Conservation (phyloP, 1,140 invertebrate genomes). For the Manduca sexta region DNA sequence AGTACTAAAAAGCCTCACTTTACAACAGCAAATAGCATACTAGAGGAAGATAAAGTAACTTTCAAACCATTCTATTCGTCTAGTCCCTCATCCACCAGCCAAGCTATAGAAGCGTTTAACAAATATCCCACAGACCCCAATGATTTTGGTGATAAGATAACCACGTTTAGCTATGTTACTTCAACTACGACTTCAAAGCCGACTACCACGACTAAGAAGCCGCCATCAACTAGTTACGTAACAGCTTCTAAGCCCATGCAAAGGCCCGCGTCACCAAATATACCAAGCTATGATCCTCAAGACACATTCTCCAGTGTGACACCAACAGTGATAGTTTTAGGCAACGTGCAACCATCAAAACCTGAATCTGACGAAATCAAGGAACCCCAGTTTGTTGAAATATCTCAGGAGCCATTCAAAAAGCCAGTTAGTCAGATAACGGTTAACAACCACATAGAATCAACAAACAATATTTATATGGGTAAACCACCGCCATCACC, state of each 20-base stretch:
- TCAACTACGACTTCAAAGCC: slow-evolving; percentile 48
- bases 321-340: slow-evolving; percentile 82
- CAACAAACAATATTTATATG: slow-evolving; percentile 72
- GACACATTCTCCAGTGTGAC: slow-evolving; percentile 75
- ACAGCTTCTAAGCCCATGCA: slow-evolving; percentile 70
- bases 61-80: slow-evolving; percentile 40
- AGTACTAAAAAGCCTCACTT: slow-evolving; percentile 26
- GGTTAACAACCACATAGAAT: slow-evolving; percentile 74
- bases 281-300: slow-evolving; percentile 40
- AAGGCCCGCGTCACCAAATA: slow-evolving; percentile 44
- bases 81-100: slow-evolving; percentile 53
- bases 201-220: slow-evolving; percentile 46
- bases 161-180: slow-evolving; percentile 65
- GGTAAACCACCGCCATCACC: slow-evolving; percentile 41
- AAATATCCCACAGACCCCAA: slow-evolving; percentile 57
- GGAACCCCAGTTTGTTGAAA: slow-evolving; percentile 58
- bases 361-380: slow-evolving; percentile 52
- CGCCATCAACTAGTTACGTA: slow-evolving; percentile 76
- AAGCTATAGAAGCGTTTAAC: slow-evolving; percentile 59
- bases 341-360: slow-evolving; percentile 56
- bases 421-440: slow-evolving; percentile 72
- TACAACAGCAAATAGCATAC: slow-evolving; percentile 49
- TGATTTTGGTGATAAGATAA: slow-evolving; percentile 51
- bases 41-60: slow-evolving; percentile 32
- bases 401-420: slow-evolving; percentile 64